A percentile compares a stretch with the other conserved stretches of the same genome.
Evolutionary conservation across 2,888 invertebrate species (phyloP).

Genomic region (Oscheius sp.): DNA sequence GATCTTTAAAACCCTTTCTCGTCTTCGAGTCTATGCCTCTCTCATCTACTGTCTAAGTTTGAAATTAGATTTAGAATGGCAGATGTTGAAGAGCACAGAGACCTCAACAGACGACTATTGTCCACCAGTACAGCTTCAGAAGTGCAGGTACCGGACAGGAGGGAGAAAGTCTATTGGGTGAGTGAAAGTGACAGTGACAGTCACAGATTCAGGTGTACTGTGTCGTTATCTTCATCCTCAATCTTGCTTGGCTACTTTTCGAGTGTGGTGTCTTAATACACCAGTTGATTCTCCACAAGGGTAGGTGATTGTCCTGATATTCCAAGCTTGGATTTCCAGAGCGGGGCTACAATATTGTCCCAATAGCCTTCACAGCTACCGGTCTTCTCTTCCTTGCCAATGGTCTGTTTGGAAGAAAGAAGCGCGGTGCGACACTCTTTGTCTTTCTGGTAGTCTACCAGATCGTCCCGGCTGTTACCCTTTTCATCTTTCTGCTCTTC

Average conservation of each 20-base stretch:
- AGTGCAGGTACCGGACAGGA: too few relatives aligned
- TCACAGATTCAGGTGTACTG: background rate
- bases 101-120: too few relatives aligned
- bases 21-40: too few relatives aligned
- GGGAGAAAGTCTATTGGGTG: too few relatives aligned
- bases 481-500: background rate
- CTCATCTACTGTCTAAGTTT: too few relatives aligned
- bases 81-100: too few relatives aligned
- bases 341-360: background rate
- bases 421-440: background rate
- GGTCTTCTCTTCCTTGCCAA: conserved; percentile 3
- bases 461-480: background rate
- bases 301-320: background rate
- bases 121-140: too few relatives aligned
- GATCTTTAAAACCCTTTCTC: too few relatives aligned
- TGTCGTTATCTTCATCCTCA: conserved; percentile 1
- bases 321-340: background rate
- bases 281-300: background rate
- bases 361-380: background rate
- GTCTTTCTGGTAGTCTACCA: background rate
- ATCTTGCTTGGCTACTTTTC: background rate
- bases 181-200: too few relatives aligned
- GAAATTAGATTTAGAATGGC: too few relatives aligned
- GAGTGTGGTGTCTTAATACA: conserved; percentile 5
- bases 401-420: conserved; percentile 3